These are phyloP conservation scores for Campoplex nolae DNA, from an alignment of 2,888 invertebrate genomes.

Conservation along the genomic window DNA sequence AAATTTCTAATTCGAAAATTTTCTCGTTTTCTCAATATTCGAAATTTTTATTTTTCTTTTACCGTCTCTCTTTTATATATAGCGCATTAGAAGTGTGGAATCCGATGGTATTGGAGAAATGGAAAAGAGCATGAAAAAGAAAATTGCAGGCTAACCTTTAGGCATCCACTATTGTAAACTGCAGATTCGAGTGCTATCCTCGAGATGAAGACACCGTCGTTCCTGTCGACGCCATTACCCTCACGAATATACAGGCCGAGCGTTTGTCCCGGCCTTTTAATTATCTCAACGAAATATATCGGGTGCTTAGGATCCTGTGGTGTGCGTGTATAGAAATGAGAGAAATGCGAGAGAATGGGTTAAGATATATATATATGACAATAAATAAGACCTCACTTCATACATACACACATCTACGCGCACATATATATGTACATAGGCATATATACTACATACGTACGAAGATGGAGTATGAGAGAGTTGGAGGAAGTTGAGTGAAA, in stretches of 20 bases:
- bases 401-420: not conserved
- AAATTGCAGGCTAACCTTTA: constrained; percentile 87
- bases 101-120: not conserved
- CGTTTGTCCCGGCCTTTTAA: constrained; percentile 99
- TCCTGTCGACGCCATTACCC: constrained; percentile 98
- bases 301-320: constrained; percentile 90
- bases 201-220: constrained; percentile 99
- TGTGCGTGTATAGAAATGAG: constrained; percentile 14
- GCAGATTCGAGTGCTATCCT: constrained; percentile 97
- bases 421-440: not conserved
- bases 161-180: constrained; percentile 98
- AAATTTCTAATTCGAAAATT: not conserved
- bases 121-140: not conserved
- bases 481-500: constrained; percentile 40
- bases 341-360: constrained; percentile 40
- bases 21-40: not conserved
- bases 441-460: not conserved
- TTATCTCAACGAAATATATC: constrained; percentile 98
- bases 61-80: not conserved
- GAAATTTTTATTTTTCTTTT: not conserved
- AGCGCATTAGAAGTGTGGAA: not conserved
- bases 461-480: constrained; percentile 13
- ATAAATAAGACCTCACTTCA: constrained; percentile 7
- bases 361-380: constrained; percentile 10
- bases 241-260: constrained; percentile 99